Base-by-base conservation (phyloP, 2,113 vertebrate species). In the Notothenia coriiceps region DNA sequence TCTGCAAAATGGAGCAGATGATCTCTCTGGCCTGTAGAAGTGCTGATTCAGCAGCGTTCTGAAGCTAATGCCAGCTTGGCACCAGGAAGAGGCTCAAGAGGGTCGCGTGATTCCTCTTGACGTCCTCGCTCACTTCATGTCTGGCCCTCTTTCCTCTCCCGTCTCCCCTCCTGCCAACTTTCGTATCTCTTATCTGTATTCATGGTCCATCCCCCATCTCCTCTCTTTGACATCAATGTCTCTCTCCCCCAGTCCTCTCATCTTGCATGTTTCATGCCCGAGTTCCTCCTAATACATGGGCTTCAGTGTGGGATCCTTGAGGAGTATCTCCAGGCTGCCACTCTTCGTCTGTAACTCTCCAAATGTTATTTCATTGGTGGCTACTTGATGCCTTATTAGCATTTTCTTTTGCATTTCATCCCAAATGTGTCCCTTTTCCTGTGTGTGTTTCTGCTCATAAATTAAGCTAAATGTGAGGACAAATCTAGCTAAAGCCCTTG, bases 1-100 rank as follows among this genome's bases (percentile, higher is more conserved):
- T 72, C 43, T 62, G 44, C 25, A 67, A 84, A 64, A 64, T 80
- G 83, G 63, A 84, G 88, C 69, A 62, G 69, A 76, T 86, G 55
- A 87, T 88, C 40, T 76, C 54, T 66, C 78, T 62, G 29, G 68
- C 17, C 50, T 66, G 33, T 46, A 49, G 56, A 29, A 47, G 11
- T 82, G 86, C 83, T 88, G 86, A 86, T 60, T 40, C 67, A 71
- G 83, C 78, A 55, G 17, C 57, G 4, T 62, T 1, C 4, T 57
- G 60, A 77, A 29, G 75, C 73, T 74, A 18, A 74, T 75, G 85
- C 74, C 64, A 79, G 65, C 74, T 43, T 64, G 49, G n/a, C 60
- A 64, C 49, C 59, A 79, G 66, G n/a, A 50, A n/a, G 51, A 73
- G 2, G 50, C 44, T 22, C 51, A 59, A 67, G 63, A 83, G 76